phyloP scores from a whole-genome alignment of 2,888 invertebrate genomes.

The Lottia gigantea region DNA sequence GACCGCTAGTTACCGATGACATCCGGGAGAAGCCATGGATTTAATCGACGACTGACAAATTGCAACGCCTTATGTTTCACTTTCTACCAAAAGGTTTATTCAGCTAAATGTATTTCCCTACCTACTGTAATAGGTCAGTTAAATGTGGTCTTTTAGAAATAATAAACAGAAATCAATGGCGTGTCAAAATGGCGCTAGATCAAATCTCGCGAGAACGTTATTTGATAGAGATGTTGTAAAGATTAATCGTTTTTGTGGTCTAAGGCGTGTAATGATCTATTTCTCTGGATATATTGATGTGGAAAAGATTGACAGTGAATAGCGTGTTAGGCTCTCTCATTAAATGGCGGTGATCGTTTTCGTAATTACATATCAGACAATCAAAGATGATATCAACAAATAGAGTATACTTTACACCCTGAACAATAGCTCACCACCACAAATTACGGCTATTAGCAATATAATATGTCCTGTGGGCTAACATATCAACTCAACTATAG shows the following conservation, averaged over 20 bases:
- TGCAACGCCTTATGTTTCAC: too few relatives aligned
- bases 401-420: background rate
- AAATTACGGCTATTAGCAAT: constrained; percentile 4
- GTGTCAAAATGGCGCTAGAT: background rate
- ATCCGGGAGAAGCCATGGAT: too few relatives aligned
- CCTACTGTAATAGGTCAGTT: too few relatives aligned
- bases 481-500: background rate
- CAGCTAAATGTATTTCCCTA: too few relatives aligned
- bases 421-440: background rate
- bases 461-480: constrained; percentile 5
- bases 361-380: constrained; percentile 2
- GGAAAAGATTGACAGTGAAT: background rate
- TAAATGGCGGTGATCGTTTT: constrained; percentile 4
- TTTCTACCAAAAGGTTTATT: too few relatives aligned
- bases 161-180: background rate
- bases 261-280: background rate
- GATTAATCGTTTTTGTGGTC: background rate
- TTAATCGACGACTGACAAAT: too few relatives aligned
- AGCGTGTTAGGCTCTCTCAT: background rate
- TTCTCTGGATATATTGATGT: background rate
- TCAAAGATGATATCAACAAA: background rate
- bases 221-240: background rate
- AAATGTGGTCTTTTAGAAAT: too few relatives aligned
- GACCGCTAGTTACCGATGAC: too few relatives aligned
- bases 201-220: constrained; percentile 5